Evolutionary conservation across 64 coral and sea anemone species (phyloP).

Genomic region (Porites australiensis): DNA sequence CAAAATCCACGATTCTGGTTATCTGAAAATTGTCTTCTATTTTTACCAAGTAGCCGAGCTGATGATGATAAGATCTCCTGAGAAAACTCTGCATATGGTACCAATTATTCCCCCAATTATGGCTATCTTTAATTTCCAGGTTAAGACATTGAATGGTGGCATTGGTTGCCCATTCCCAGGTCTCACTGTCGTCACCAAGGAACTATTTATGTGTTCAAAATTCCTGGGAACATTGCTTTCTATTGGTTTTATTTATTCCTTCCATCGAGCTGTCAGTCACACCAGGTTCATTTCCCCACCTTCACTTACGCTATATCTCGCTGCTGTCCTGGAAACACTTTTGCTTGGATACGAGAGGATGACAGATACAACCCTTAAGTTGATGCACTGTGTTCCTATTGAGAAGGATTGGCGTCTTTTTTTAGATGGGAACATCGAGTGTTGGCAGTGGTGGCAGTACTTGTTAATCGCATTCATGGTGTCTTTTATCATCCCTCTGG

Average conservation of each 20-base stretch:
- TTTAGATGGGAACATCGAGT: conserved; percentile 71
- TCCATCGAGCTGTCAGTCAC: conserved; percentile 9
- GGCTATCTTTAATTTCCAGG: conserved; percentile 48
- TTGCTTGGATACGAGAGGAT: conserved; percentile 80
- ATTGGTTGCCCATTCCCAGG: conserved; percentile 65
- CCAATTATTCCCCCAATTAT: conserved; percentile 8
- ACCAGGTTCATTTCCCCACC: not conserved
- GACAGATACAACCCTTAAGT: conserved; percentile 58
- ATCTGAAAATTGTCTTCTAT: conserved; percentile 53
- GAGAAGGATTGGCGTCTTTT: conserved; percentile 26
- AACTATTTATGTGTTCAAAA: conserved; percentile 48
- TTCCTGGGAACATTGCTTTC: conserved; percentile 44
- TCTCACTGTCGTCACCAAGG: conserved; percentile 47
- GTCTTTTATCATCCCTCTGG: conserved; percentile 61
- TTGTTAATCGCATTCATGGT: conserved; percentile 54
- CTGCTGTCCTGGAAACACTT: conserved; percentile 62
- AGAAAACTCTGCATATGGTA: not conserved
- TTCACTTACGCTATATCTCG: conserved; percentile 40
- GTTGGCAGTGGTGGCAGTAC: conserved; percentile 90
- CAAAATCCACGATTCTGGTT: conserved; percentile 16
- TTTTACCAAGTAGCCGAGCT: conserved; percentile 71
- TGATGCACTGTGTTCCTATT: conserved; percentile 62
- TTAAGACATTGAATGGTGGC: conserved; percentile 1
- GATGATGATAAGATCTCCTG: conserved; percentile 26
- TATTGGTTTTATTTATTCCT: conserved; percentile 22